Percentiles rank a stretch among this genome's conserved stretches.
phyloP scores from a whole-genome alignment of 1,140 invertebrate genomes.

The Achatina immaculata region DNA sequence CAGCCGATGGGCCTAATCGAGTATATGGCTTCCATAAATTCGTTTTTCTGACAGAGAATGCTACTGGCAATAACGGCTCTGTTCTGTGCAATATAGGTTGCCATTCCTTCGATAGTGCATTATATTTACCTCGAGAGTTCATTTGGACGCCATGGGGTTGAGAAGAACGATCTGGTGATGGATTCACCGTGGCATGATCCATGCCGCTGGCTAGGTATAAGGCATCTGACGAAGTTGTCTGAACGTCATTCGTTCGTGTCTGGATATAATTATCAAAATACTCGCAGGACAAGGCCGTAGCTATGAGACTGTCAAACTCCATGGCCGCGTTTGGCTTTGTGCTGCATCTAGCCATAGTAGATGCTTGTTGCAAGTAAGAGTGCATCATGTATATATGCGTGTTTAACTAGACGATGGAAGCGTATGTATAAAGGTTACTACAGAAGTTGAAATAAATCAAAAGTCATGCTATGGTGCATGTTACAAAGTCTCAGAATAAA shows the following conservation, averaged over 20 bases:
- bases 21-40: not conserved
- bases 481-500: too few species aligned
- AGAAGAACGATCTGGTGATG: not conserved
- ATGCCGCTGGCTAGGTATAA: not conserved
- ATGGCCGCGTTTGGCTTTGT: conserved; percentile 9
- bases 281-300: not conserved
- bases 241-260: not conserved
- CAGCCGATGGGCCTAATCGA: too few species aligned
- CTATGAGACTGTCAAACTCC: conserved; percentile 13
- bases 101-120: not conserved
- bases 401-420: too few species aligned
- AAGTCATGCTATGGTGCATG: too few species aligned
- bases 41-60: not conserved
- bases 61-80: not conserved
- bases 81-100: not conserved
- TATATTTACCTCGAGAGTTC: not conserved
- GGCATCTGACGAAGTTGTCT: too few species aligned
- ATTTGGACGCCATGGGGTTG: not conserved
- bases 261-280: not conserved
- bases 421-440: too few species aligned
- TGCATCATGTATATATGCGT: not conserved
- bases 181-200: not conserved
- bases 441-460: too few species aligned
- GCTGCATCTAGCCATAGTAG: not conserved
- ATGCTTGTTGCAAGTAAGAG: not conserved